Percentiles rank a stretch among this genome's conserved stretches.
Evolutionary conservation across 1,140 invertebrate species (phyloP).

Genomic region (Anthonomus grandis): DNA sequence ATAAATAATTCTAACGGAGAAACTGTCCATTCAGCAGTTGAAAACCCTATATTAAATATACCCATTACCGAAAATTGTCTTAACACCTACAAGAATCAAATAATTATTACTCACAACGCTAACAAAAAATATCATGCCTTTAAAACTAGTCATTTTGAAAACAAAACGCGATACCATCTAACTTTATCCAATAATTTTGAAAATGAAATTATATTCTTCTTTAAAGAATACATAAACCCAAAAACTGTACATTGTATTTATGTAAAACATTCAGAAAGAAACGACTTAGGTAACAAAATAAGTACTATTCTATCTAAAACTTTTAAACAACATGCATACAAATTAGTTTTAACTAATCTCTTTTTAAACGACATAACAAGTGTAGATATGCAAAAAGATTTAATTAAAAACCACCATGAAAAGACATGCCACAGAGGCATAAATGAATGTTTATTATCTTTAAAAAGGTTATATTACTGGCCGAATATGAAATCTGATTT

Average conservation of each 20-base stretch:
- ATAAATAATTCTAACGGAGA: too few relatives aligned
- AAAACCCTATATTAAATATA: too few relatives aligned
- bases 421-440: constrained; percentile 25
- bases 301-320: too few relatives aligned
- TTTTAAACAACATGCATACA: too few relatives aligned
- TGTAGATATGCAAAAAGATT: background rate
- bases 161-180: too few relatives aligned
- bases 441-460: constrained; percentile 14
- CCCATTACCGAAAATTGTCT: background rate
- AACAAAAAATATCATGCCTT: constrained; percentile 13
- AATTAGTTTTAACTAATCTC: constrained; percentile 3
- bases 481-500: constrained; percentile 12
- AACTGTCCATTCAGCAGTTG: too few relatives aligned
- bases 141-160: background rate
- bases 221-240: too few relatives aligned
- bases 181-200: too few relatives aligned
- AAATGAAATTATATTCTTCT: too few relatives aligned
- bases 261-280: too few relatives aligned
- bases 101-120: constrained; percentile 2
- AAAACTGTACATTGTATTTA: too few relatives aligned
- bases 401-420: constrained; percentile 9
- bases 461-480: constrained; percentile 21
- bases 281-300: too few relatives aligned
- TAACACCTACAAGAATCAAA: background rate
- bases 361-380: background rate